Base-by-base conservation (phyloP, 2,113 vertebrate species). In the Ptyas mucosa region DNA sequence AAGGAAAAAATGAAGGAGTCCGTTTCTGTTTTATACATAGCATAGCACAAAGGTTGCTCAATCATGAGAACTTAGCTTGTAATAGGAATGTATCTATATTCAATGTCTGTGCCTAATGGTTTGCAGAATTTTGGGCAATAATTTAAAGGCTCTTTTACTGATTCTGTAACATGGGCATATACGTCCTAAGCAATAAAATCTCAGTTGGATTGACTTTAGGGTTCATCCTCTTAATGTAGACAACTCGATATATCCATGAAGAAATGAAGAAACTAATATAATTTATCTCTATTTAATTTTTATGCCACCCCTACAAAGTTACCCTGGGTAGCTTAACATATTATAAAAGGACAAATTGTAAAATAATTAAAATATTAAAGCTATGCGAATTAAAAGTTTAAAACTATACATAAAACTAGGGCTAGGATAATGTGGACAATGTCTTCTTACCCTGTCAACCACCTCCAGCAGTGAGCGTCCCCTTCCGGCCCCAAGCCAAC, bases 181-280 rank as follows among this genome's bases (percentile, higher is more conserved):
- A 88, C 81, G 7, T 12, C 3, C 24, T 53, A 23, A n/a, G 51
- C 51, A 85, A 14, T 34, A 43, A 91, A 15, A 90, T 46, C 6
- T 43, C 11, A 24, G 39, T 9, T 34, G 54, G 18, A 57, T 3
- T 20, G 43, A 12, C 34, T 54, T 39, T 52, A 55, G 29, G 34
- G 10, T 14, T 69, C 18, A 85, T 7, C n/a, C 3, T n/a, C 49
- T 39, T 52, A 15, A 43, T 24, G 0, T 46, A 55, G 46, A n/a
- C 18, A 24, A 11, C 46, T 88, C 54, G 7, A n/a, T 39, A 85
- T 49, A 88, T 92, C 21, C 86, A 88, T 39, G 14, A 69, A 55
- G 86, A 69, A 64, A 52, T 51, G 10, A 75, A 88, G 52, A 96
- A 89, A 95, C 43, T 26, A 94, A 15, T 91, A 85, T 5, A 3